phyloP scores from a whole-genome alignment of 1,140 invertebrate species.

The Drosophila setifemur region DNA sequence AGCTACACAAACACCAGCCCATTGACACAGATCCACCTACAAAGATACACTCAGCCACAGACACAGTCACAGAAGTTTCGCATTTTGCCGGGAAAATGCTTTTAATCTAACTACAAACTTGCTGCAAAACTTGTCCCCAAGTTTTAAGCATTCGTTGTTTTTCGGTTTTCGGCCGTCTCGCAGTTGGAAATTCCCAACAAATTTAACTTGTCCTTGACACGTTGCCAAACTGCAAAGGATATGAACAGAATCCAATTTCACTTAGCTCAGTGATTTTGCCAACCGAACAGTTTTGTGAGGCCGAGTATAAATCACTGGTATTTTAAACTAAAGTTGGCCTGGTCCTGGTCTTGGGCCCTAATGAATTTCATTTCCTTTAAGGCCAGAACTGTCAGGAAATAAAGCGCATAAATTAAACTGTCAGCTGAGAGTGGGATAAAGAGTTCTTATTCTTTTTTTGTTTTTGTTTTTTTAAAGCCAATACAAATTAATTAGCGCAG shows the following conservation, averaged over 20 bases:
- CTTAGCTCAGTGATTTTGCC: slow-evolving; percentile 15
- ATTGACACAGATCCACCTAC: background rate
- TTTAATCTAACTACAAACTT: slow-evolving; percentile 76
- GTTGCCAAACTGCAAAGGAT: slow-evolving; percentile 27
- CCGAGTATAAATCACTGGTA: slow-evolving; percentile 17
- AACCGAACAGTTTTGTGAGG: background rate
- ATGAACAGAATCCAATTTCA: slow-evolving; percentile 52
- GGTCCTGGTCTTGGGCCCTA: background rate
- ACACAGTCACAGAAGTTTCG: slow-evolving; percentile 32
- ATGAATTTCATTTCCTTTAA: slow-evolving; percentile 28
- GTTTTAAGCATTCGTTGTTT: slow-evolving; percentile 32
- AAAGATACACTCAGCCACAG: background rate
- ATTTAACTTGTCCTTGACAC: slow-evolving; percentile 70
- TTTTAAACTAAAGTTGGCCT: slow-evolving; percentile 16
- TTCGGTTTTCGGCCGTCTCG: slow-evolving; percentile 1
- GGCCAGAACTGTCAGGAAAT: slow-evolving; percentile 4
- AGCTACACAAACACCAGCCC: background rate
- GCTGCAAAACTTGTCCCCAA: slow-evolving; percentile 34
- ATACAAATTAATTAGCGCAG: slow-evolving; percentile 68
- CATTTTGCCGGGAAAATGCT: slow-evolving; percentile 58
- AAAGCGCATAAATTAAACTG: slow-evolving; percentile 46
- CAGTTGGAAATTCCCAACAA: slow-evolving; percentile 34
- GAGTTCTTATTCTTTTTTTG: slow-evolving; percentile 35
- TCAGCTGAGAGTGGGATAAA: slow-evolving; percentile 15
- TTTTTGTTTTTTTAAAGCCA: slow-evolving; percentile 59